Evolutionary conservation across 2,797 vertebrate genomes (phyloP).

Genomic region (Acanthurus lineatus): DNA sequence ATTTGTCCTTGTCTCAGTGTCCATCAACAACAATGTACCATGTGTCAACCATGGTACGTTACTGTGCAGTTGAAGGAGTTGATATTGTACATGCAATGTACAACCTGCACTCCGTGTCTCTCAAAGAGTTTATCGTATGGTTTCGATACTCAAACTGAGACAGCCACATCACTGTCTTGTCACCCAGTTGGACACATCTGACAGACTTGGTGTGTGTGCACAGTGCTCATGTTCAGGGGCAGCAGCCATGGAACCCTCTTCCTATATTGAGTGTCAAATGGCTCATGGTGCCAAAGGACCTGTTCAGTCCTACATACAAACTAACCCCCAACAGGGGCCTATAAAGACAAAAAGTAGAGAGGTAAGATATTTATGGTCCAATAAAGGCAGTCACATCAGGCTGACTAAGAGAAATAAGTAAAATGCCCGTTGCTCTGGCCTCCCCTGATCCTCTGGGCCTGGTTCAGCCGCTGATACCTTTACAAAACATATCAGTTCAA

Average conservation of each 20-base stretch:
- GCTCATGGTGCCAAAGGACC: slow-evolving; percentile 32
- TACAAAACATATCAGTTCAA: slow-evolving; percentile 40
- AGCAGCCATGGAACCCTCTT: slow-evolving; percentile 34
- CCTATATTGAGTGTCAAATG: slow-evolving; percentile 15
- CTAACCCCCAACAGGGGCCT: slow-evolving; percentile 39
- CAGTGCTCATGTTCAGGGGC: slow-evolving; percentile 50
- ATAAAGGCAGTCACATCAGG: slow-evolving; percentile 54
- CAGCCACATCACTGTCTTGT: slow-evolving; percentile 34
- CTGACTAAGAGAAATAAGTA: slow-evolving; percentile 49
- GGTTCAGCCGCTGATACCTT: slow-evolving; percentile 38
- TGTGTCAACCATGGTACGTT: slow-evolving; percentile 19
- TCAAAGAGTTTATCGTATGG: slow-evolving; percentile 22
- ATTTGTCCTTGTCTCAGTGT: slow-evolving; percentile 52
- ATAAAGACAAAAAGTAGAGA: slow-evolving; percentile 53
- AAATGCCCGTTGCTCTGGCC: slow-evolving; percentile 38
- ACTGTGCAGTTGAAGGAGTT: slow-evolving; percentile 26
- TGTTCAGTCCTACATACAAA: slow-evolving; percentile 48
- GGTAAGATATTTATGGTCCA: slow-evolving; percentile 56
- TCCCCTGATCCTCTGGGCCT: slow-evolving; percentile 16
- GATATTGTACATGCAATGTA: slow-evolving; percentile 51
- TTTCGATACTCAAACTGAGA: slow-evolving; percentile 29
- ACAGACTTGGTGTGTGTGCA: slow-evolving; percentile 31
- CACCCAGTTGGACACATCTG: slow-evolving; percentile 12
- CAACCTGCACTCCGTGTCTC: slow-evolving; percentile 33
- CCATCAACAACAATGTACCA: slow-evolving; percentile 22